Evolutionary conservation across 1,140 invertebrate species (phyloP), one percentile per base, ranked within the genome.

Genomic region (Aradophagus sp.): DNA sequence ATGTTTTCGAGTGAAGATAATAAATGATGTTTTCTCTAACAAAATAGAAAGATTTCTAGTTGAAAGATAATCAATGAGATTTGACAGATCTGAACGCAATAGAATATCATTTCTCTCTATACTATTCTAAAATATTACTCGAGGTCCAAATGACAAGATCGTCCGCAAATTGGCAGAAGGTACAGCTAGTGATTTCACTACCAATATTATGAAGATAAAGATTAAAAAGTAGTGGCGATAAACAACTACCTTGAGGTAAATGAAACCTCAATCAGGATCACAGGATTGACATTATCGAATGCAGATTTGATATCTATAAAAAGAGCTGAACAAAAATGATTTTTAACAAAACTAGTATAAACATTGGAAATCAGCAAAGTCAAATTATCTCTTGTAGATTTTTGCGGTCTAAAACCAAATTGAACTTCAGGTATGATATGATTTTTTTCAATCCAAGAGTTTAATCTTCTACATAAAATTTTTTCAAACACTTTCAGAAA

Each of bases 251-350:
- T n/a, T 53, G 48, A 12, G 48, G 48, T 12, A 53, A 16, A 1
- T 27, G 36, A 1, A 55, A 1, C 20, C n/a, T 42, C 3, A 0
- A 42, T 41, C 10, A 55, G 14, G 0, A 14, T 13, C 0, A 20
- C 0, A 0, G 50, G 50, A 5, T 14, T 42, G 0, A 55, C 50
- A n/a, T 31, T 31, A 15, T 55, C 50, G 26, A 55, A 42, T 1
- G 50, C 50, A 11, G 38, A 29, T 23, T 55, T 55, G 5, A 55
- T 39, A 42, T 55, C 50, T 3, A 55, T 13, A 42, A 55, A 55
- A 20, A 42, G 0, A 1, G 26, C 23, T 11, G 38, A 41, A 23
- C 35, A 52, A 23, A n/a, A 55, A n/a, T 42, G 0, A 15, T 7
- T 12, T 8, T 34, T 27, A 5, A 55, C 1, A 13, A 55, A 32